These are phyloP conservation scores for Drosophila arawakana DNA, from an alignment of 1,140 invertebrate species.

Conservation along the genomic window DNA sequence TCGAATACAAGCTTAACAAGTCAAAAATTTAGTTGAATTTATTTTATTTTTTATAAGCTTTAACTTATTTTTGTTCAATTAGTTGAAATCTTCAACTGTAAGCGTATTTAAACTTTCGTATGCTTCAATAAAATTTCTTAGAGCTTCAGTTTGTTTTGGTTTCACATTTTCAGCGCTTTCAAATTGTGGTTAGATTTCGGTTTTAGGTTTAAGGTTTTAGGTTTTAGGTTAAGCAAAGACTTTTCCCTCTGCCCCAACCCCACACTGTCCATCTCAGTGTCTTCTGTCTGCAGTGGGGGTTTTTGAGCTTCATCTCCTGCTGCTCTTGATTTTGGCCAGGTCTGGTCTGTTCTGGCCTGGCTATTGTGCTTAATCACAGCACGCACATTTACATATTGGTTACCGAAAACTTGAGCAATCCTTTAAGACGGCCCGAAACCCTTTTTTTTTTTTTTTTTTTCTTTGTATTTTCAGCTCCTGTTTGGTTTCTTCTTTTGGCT, in stretches of 20 bases:
- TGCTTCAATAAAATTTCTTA: too few relatives aligned
- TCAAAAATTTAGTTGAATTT: too few relatives aligned
- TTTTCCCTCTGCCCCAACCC: not conserved
- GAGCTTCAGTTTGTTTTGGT: slow-evolving; percentile 46
- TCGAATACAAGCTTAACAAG: too few relatives aligned
- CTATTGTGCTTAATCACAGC: slow-evolving; percentile 81
- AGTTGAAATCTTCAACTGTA: too few relatives aligned
- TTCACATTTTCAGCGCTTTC: slow-evolving; percentile 56
- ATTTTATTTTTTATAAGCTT: too few relatives aligned
- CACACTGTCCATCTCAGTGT: slow-evolving; percentile 34
- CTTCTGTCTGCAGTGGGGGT: slow-evolving; percentile 34
- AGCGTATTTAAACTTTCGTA: too few relatives aligned
- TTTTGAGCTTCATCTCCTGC: too few relatives aligned
- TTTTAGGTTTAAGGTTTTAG: slow-evolving; percentile 44
- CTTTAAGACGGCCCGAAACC: slow-evolving; percentile 66
- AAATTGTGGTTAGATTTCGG: slow-evolving; percentile 60
- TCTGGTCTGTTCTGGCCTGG: slow-evolving; percentile 2
- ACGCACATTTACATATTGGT: slow-evolving; percentile 83
- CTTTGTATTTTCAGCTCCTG: not conserved
- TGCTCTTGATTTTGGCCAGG: slow-evolving; percentile 5
- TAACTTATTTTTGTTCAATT: too few relatives aligned
- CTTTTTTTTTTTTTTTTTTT: slow-evolving; percentile 64
- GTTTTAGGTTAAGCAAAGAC: slow-evolving; percentile 46
- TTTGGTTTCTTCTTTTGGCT: not conserved
- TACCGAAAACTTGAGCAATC: slow-evolving; percentile 82